These are phyloP conservation scores for Drosophila willistoni DNA, from an alignment of 1,140 invertebrate species.

Conservation along the genomic window DNA sequence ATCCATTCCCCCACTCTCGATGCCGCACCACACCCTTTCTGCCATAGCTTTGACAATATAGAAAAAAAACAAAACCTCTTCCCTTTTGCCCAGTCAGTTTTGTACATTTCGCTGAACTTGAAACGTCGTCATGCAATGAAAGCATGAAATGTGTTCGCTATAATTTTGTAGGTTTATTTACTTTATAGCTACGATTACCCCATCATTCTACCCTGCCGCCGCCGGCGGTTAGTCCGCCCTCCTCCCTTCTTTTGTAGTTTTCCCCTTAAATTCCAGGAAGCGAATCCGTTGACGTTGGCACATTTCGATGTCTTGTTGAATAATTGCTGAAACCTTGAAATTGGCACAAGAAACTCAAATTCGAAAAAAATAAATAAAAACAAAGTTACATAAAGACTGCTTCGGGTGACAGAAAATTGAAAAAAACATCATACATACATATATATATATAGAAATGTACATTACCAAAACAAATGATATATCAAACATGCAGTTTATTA, in stretches of 20 bases:
- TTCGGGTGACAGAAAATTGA: conserved; percentile 15
- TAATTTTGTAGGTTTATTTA: conserved; percentile 46
- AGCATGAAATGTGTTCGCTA: conserved; percentile 49
- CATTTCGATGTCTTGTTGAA: conserved; percentile 41
- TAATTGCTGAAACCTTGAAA: conserved; percentile 61
- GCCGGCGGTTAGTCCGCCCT: background rate
- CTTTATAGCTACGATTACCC: conserved; percentile 22
- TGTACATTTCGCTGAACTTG: conserved; percentile 53
- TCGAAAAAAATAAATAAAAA: conserved; percentile 5
- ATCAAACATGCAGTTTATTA: conserved; percentile 10
- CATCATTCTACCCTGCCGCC: background rate
- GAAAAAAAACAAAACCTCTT: conserved; percentile 3
- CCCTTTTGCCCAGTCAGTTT: background rate
- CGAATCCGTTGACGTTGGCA: conserved; percentile 56
- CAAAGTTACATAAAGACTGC: conserved; percentile 31
- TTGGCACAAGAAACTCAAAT: conserved; percentile 31
- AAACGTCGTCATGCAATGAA: conserved; percentile 58
- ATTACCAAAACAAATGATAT: conserved; percentile 27
- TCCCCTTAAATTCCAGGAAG: conserved; percentile 45
- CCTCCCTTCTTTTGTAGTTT: conserved; percentile 1
- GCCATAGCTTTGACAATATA: background rate
- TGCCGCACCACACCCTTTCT: background rate
- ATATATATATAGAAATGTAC: background rate
- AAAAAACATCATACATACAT: background rate
- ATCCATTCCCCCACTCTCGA: background rate